phyloP scores from a whole-genome alignment of 1,140 invertebrate species.

The Holotrichia oblita region DNA sequence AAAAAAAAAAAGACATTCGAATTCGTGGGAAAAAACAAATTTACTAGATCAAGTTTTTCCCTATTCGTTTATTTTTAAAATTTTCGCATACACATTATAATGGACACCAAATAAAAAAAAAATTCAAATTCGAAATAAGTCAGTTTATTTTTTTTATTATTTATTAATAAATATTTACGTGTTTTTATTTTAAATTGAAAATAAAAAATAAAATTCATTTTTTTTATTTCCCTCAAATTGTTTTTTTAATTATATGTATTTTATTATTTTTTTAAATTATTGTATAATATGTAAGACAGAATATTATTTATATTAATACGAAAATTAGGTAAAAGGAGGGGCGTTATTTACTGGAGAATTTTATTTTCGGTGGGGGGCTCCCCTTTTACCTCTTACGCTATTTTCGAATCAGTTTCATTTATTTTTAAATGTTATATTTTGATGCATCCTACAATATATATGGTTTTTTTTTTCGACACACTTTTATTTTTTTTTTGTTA shows the following conservation, averaged over 20 bases:
- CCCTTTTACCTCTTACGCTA: conserved; percentile 16
- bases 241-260: conserved; percentile 11
- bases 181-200: not conserved
- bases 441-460: conserved; percentile 4
- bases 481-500: not conserved
- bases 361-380: no score
- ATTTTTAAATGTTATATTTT: not conserved
- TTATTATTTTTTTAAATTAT: conserved; percentile 12
- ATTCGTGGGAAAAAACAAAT: no score
- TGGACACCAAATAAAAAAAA: no score
- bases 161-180: not conserved
- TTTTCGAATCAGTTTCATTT: not conserved
- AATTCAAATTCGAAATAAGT: no score
- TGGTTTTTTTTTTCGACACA: not conserved
- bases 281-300: not conserved
- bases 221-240: not conserved
- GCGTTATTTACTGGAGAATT: no score
- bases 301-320: not conserved
- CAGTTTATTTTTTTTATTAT: not conserved
- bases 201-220: not conserved
- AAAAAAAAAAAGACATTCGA: not conserved
- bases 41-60: no score
- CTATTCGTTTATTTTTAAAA: no score
- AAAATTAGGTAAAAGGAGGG: not conserved
- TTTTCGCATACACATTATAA: no score